Base-by-base conservation (phyloP, 2,888 invertebrate genomes). In the Coleophora deauratella region DNA sequence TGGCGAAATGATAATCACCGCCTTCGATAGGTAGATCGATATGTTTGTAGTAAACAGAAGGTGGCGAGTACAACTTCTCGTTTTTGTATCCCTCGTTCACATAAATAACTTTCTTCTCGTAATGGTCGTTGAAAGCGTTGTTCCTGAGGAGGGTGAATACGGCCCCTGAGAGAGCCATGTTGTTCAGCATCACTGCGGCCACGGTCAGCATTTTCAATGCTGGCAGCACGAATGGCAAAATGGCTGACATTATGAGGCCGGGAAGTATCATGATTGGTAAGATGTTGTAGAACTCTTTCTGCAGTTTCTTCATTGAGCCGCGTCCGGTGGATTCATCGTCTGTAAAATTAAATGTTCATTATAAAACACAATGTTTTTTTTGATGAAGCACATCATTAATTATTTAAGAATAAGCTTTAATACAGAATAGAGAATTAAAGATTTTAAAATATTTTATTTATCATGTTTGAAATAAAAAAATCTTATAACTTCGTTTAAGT, bases 151-250 rank as follows among this genome's bases (percentile, higher is more conserved):
- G 58, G 3, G 87, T 81, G 53, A 89, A 87, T 12, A 89, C 62
- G 0, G 91, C 90, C 0, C 90, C 88, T 21, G 86, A 76, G 32
- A 92, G 81, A 0, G 91, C 91, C 79, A 91, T 89, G 51, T 91
- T 90, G 64, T 92, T 92, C 36, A 92, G 70, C 65, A 91, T 79
- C 0, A 87, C 87, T 1, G 88, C 87, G 36, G 86, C 79, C 27
- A 90, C 71, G 0, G 90, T 89, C 63, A 89, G 88, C 86, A 91
- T 86, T 62, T 91, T 91, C 11, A 92, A 59, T 0, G 89, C 89
- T 0, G 92, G 92, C 56, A 92, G 64, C 12, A 91, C 65, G 65
- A 91, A 91, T 0, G 92, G 92, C 57, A 91, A 65, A 36, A 91
- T 71, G 9, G 91, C 90, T 1, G 91, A 88, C 81, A 91, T 82